Conservation (phyloP, 1,140 invertebrate species). For the Teleopsis dalmanni region DNA sequence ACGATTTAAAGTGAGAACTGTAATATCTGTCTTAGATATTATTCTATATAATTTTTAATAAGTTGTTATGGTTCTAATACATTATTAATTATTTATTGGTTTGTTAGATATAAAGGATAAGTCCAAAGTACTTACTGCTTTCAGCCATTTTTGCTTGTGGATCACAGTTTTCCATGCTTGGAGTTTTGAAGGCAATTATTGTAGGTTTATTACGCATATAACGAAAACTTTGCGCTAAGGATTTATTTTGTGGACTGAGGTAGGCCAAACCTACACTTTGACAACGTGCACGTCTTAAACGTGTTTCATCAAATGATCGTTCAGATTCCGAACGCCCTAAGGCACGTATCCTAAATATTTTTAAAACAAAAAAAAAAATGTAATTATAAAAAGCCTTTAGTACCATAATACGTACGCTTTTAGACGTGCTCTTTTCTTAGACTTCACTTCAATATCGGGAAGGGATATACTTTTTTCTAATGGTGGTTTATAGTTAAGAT, state of each 20-base stretch:
- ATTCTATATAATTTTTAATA: too few species aligned
- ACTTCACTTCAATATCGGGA: slow-evolving; percentile 70
- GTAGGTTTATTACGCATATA: slow-evolving; percentile 83
- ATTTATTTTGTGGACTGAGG: slow-evolving; percentile 65
- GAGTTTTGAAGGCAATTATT: slow-evolving; percentile 75
- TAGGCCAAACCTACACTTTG: slow-evolving; percentile 62
- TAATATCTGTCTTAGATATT: too few species aligned
- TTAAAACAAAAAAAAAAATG: neutral
- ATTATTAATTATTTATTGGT: too few species aligned
- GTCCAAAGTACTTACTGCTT: too few species aligned
- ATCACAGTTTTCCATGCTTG: slow-evolving; percentile 62
- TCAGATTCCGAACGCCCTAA: slow-evolving; percentile 72
- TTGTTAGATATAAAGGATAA: too few species aligned
- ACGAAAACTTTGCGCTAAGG: slow-evolving; percentile 69
- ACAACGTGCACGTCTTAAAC: slow-evolving; percentile 54
- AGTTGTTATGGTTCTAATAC: too few species aligned
- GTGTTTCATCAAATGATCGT: slow-evolving; percentile 61
- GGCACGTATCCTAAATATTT: slow-evolving; percentile 47
- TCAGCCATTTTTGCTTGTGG: too few species aligned
- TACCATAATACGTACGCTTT: slow-evolving; percentile 49
- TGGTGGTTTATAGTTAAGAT: slow-evolving; percentile 46
- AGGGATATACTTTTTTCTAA: slow-evolving; percentile 72
- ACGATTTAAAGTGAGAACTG: too few species aligned
- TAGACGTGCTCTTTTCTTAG: slow-evolving; percentile 60
- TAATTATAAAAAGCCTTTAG: neutral